Base-by-base conservation (phyloP, 2,888 invertebrate genomes). In the Eristalinus sepulchralis region DNA sequence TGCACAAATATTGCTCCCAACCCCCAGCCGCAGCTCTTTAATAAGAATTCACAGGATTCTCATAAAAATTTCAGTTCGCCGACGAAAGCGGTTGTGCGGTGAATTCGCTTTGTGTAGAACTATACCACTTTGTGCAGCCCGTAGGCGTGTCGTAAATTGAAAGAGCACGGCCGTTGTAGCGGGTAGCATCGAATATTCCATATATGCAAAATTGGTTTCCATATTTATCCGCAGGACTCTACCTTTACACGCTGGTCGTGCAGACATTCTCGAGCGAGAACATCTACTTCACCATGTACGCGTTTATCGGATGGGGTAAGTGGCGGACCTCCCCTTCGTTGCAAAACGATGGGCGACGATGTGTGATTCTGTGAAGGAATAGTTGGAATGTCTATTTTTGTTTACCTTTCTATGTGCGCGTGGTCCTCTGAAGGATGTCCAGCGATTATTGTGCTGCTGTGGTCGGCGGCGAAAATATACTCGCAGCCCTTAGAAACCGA, bases 261-360 rank as follows among this genome's bases (percentile, higher is more conserved):
- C 96, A 96, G 93, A 97, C 97, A 1, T 96, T 97, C 90, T 96
- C 96, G 81, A 95, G 97, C 88, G 97, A 97, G 91, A 97, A 96
- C 91, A 96, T 97, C 89, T 96, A 96, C 90, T 94, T 97, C 79
- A 94, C 95, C 90, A 95, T 96, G 66, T 97, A 97, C 91, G 94
- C 96, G 66, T 94, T 95, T 79, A 96, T 97, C 88, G 97, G 97
- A 88, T 97, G 97, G 97, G 97, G 97, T 97, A 92, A 95, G 96
- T 94, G 71, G 31, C 5, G 17, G 22, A 31, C 24, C 24, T 20
- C 27, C n/a, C n/a, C n/a, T n/a, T n/a, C 24, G 5, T 64, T 11
- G 36, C 22, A 0, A 13, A 4, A 36, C 36, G 36, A n/a, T 39
- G 39, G 13, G 17, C 0, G 4, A 4, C 1, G 6, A 39, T 39